Evolutionary conservation across 2,888 invertebrate species (phyloP), one percentile per base, ranked within the genome.

Genomic region (Limnephilus marmoratus): DNA sequence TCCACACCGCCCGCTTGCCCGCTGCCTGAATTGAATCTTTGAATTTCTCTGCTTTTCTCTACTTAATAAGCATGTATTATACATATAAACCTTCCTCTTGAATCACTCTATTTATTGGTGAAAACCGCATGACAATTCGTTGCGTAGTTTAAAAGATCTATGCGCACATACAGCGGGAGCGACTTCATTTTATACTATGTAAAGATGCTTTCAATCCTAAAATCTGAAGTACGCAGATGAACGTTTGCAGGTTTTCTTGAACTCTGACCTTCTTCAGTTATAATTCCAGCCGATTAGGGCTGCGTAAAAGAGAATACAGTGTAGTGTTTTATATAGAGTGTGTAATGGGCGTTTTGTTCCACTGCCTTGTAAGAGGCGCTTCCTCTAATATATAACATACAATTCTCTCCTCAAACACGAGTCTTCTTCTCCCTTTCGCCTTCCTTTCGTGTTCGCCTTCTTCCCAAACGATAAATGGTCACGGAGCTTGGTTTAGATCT

Each of bases 331-430:
- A 68, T 68, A 68, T 68, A 68, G 2, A 68, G 24, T 18, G 68
- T 68, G 24, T 68, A 9, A 9, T 24, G 68, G 68, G 68, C 68
- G 24, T 68, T 68, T 68, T 68, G 53, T 68, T 9, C 4, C 68
- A 1, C 68, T 68, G n/a, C 24, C 68, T 68, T 41, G 90, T 31
- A 31, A 45, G 29, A 80, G 15, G 29, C 41, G 81, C 85, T 83
- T 83, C 31, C 83, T 83, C 82, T 83, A 90, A 90, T 68, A 83
- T 83, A 90, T 85, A 91, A 45, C 90, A 86, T 85, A 91, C 91
- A 88, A 91, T 91, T 87, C 88, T 88, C 82, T 82, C 45, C 45
- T 81, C 91, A 88, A 88, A 88, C 49, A 87, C 88, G 88, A 87
- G 49, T 53, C 49, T 53, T 53, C 86, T 49, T n/a, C 34, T 81